Evolutionary conservation across 2,888 invertebrate genomes (phyloP).

Genomic region (Orchesellides sinensis): DNA sequence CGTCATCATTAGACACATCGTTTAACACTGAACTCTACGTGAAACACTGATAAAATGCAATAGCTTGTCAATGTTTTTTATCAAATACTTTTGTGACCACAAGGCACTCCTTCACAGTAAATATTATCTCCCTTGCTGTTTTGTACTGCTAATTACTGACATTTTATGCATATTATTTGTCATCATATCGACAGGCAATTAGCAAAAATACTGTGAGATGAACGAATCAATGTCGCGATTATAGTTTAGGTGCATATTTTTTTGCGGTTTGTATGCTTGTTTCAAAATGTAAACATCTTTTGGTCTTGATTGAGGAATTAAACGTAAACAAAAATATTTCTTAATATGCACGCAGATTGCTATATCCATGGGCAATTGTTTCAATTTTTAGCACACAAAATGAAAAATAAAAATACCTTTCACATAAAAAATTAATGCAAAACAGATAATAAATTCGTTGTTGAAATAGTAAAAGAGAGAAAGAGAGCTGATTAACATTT

Average conservation of each 20-base stretch:
- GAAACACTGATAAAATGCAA: conserved; percentile 25
- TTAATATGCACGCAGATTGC: conserved; percentile 31
- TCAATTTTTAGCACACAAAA: neutral
- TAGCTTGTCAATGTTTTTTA: conserved; percentile 12
- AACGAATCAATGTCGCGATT: neutral
- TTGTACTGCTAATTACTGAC: conserved; percentile 42
- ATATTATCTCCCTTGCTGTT: neutral
- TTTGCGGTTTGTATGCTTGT: conserved; percentile 1
- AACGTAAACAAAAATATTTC: conserved; percentile 5
- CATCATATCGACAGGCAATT: conserved; percentile 9
- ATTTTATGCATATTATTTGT: conserved; percentile 6
- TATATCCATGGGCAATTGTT: no score
- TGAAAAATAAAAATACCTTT: neutral
- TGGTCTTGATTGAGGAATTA: conserved; percentile 46
- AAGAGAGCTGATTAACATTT: neutral
- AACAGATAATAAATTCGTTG: neutral
- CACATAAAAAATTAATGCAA: neutral
- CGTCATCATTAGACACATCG: conserved; percentile 16
- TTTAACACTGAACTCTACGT: conserved; percentile 32
- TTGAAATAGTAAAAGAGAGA: neutral
- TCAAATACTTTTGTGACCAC: conserved; percentile 6
- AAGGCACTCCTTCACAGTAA: conserved; percentile 36
- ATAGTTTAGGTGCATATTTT: neutral
- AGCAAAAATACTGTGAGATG: neutral
- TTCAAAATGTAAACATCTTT: conserved; percentile 16